These are phyloP conservation scores for Pelecanoides urinatrix DNA, from an alignment of 2,113 vertebrate species.

Conservation along the genomic window DNA sequence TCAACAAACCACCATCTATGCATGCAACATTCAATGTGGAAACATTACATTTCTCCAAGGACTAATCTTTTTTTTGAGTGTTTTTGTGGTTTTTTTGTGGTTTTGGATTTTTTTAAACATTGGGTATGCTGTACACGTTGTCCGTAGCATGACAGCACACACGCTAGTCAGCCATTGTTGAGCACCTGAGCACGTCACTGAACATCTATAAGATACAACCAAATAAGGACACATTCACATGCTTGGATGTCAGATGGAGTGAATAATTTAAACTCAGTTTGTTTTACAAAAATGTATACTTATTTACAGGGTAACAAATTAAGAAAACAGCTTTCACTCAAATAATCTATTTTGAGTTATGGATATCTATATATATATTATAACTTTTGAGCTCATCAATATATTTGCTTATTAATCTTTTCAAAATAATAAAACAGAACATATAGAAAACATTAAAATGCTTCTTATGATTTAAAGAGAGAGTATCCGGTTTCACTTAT, in stretches of 20 bases:
- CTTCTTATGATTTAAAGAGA: constrained; percentile 72
- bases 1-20: constrained; percentile 86
- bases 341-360: constrained; percentile 73
- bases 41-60: constrained; percentile 87
- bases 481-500: constrained; percentile 64
- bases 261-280: constrained; percentile 77
- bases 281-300: constrained; percentile 84
- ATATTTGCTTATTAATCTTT: constrained; percentile 28
- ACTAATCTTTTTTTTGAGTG: constrained; percentile 62
- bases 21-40: constrained; percentile 97
- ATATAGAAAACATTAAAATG: constrained; percentile 64
- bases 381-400: constrained; percentile 62
- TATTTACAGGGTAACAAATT: constrained; percentile 91
- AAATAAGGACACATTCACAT: constrained; percentile 86
- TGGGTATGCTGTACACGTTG: constrained; percentile 73
- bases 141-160: constrained; percentile 81
- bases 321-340: constrained; percentile 80
- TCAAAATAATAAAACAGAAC: constrained; percentile 54
- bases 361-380: constrained; percentile 66
- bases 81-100: constrained; percentile 61
- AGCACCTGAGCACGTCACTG: constrained; percentile 83
- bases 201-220: constrained; percentile 84
- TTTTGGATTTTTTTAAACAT: constrained; percentile 63
- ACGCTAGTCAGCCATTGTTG: constrained; percentile 75
- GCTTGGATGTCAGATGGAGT: constrained; percentile 85